Base-by-base conservation (phyloP, 2,888 invertebrate genomes). In the Neoascia interrupta region DNA sequence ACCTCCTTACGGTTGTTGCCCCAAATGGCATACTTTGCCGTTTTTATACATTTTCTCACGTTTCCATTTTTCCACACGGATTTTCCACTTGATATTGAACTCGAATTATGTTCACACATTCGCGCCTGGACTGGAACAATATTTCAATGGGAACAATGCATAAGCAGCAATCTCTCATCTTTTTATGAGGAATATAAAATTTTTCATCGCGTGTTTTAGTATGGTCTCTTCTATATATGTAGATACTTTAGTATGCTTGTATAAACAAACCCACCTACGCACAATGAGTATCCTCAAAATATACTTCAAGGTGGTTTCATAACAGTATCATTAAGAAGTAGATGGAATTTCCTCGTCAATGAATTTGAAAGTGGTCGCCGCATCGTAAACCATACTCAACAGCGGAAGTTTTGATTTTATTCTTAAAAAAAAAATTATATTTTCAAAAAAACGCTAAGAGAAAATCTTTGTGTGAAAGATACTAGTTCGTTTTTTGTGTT, bases 271-370 rank as follows among this genome's bases (percentile, higher is more conserved):
- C 51, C 37, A 8, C 53, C 54, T 37, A 37, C 56, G 31, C 51
- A 21, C 31, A 1, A 28, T 31, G n/a, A n/a, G n/a, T n/a, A n/a
- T n/a, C n/a, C n/a, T n/a, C n/a, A n/a, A n/a, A n/a, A n/a, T n/a
- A n/a, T n/a, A n/a, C n/a, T n/a, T n/a, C n/a, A n/a, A n/a, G n/a
- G n/a, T n/a, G n/a, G n/a, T n/a, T n/a, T n/a, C n/a, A n/a, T n/a
- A n/a, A n/a, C n/a, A n/a, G n/a, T n/a, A n/a, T n/a, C n/a, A n/a
- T n/a, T n/a, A n/a, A n/a, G n/a, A n/a, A n/a, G n/a, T n/a, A n/a
- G n/a, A n/a, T n/a, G n/a, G 26, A 54, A 54, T 66, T 66, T 47
- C 47, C 54, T 16, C 39, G 21, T 60, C 47, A 73, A 73, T 58
- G 68, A 41, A 39, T 58, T 51, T 26, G 11, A 58, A 41, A 58